Conservation (phyloP, 2,888 invertebrate genomes). For the Amphiduros pacificus region DNA sequence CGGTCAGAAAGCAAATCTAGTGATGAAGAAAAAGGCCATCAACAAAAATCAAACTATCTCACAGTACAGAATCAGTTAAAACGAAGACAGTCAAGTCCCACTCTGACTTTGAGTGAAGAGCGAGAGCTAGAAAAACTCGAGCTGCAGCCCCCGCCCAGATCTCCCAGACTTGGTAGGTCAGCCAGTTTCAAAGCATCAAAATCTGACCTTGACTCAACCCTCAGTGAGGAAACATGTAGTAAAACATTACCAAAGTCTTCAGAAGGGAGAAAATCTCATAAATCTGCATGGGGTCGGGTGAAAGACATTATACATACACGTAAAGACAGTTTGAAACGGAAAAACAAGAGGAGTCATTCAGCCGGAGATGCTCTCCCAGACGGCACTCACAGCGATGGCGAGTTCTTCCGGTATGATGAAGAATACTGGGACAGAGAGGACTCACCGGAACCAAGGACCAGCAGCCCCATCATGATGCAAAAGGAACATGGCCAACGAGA, state of each 20-base stretch:
- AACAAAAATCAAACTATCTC: constrained; percentile 13
- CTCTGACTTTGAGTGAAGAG: constrained; percentile 35
- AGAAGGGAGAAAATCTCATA: background rate
- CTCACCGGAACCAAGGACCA: background rate
- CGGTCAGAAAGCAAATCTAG: constrained; percentile 3
- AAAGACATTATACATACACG: constrained; percentile 76
- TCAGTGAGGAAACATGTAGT: background rate
- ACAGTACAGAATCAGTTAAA: constrained; percentile 5
- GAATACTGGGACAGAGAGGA: background rate
- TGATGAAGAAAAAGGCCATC: background rate
- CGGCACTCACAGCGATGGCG: background rate
- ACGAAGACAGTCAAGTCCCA: constrained; percentile 48
- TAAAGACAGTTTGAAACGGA: constrained; percentile 44
- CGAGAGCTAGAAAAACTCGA: constrained; percentile 11
- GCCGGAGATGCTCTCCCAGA: constrained; percentile 15
- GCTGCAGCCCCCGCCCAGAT: constrained; percentile 25
- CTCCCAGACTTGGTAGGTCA: constrained; percentile 36
- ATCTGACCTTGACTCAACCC: constrained; percentile 5
- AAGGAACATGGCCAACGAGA: background rate
- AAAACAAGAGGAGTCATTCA: constrained; percentile 17
- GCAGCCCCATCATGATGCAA: background rate
- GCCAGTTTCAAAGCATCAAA: constrained; percentile 44
- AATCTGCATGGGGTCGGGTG: constrained; percentile 75
- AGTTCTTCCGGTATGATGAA: constrained; percentile 2
- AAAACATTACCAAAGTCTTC: background rate